These are phyloP conservation scores for Habropoda laboriosa DNA, from an alignment of 1,140 invertebrate genomes.

Conservation along the genomic window DNA sequence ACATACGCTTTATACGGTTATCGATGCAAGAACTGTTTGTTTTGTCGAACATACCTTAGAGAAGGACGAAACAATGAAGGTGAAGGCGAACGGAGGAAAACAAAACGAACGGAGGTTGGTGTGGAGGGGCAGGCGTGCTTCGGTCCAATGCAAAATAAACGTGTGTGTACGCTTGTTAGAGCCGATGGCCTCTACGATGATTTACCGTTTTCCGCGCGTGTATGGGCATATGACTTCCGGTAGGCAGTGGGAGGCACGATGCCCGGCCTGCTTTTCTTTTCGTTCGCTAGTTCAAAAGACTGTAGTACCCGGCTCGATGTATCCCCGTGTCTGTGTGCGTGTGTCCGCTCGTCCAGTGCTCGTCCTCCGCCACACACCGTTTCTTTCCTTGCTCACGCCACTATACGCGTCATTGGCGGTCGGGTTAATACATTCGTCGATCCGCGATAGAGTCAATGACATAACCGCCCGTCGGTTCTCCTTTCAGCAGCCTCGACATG, in stretches of 20 bases:
- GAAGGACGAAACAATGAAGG: slow-evolving; percentile 26
- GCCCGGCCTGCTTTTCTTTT: slow-evolving; percentile 50
- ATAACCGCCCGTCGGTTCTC: slow-evolving; percentile 71
- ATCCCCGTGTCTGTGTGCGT: slow-evolving; percentile 3
- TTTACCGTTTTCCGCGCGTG: slow-evolving; percentile 81
- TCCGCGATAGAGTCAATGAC: slow-evolving; percentile 70
- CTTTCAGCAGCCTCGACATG: slow-evolving; percentile 72
- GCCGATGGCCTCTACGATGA: slow-evolving; percentile 52
- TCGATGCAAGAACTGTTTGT: not conserved
- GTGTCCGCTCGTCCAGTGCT: slow-evolving; percentile 21
- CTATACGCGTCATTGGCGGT: slow-evolving; percentile 62
- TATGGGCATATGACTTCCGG: slow-evolving; percentile 81
- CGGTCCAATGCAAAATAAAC: slow-evolving; percentile 39
- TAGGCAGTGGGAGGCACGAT: slow-evolving; percentile 64
- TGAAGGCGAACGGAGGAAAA: slow-evolving; percentile 30
- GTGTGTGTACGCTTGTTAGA: slow-evolving; percentile 33
- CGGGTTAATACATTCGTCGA: slow-evolving; percentile 67
- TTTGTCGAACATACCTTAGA: slow-evolving; percentile 16
- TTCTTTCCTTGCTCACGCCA: slow-evolving; percentile 47
- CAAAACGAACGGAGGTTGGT: slow-evolving; percentile 34
- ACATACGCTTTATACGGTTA: not conserved
- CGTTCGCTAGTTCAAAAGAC: slow-evolving; percentile 18
- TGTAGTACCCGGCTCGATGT: slow-evolving; percentile 26
- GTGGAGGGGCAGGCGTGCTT: slow-evolving; percentile 6
- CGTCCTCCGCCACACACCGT: slow-evolving; percentile 44